These are phyloP conservation scores for Oncorhynchus clarkii DNA, from an alignment of 2,113 vertebrate species.

Conservation along the genomic window DNA sequence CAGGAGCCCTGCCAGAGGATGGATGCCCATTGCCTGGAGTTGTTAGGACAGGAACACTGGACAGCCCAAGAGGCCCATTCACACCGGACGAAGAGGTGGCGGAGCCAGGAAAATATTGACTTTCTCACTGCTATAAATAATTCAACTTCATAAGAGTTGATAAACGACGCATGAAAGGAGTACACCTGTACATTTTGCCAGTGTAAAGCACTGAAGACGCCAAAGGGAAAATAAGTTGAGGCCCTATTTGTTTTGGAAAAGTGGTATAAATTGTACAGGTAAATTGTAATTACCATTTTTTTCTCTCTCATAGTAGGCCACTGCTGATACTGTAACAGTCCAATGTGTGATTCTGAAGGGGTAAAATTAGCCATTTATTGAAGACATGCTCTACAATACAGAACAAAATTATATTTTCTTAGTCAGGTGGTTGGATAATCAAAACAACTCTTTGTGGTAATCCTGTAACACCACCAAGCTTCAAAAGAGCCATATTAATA, in stretches of 20 bases:
- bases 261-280: not conserved
- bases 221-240: not conserved
- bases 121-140: conserved; percentile 40
- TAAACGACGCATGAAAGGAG: conserved; percentile 3
- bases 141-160: conserved; percentile 15
- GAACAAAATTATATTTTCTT: not conserved
- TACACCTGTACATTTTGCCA: not conserved
- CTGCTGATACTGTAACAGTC: not conserved
- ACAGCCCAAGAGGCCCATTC: conserved; percentile 6
- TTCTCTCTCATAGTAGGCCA: no score
- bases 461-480: no score
- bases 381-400: not conserved
- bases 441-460: not conserved
- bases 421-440: not conserved
- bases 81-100: conserved; percentile 8
- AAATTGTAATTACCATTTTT: not conserved
- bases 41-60: conserved; percentile 28
- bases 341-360: conserved; percentile 1
- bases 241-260: not conserved
- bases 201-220: not conserved
- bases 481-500: not conserved
- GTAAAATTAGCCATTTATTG: not conserved
- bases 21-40: conserved; percentile 35
- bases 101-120: conserved; percentile 47
- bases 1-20: conserved; percentile 7